Evolutionary conservation across 2,113 vertebrate genomes (phyloP), one percentile per base, ranked within the genome.

Genomic region (Perccottus glenii): DNA sequence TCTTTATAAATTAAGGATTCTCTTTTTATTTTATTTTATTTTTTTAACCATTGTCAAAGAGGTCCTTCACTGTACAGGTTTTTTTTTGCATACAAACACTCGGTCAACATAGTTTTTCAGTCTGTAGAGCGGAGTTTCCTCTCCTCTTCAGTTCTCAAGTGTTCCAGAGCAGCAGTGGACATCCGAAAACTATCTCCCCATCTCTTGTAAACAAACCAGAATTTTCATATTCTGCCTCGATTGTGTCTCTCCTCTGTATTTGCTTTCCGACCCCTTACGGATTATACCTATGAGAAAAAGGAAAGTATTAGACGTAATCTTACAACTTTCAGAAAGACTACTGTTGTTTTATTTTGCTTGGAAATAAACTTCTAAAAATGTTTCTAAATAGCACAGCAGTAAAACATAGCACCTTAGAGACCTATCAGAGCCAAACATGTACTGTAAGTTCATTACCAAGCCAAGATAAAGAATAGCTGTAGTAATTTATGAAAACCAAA

Each of bases 181-280:
- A 89, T 94, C n/a, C 91, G 89, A 89, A 91, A 91, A 93, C 93
- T 91, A 92, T 93, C 93, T 87, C 84, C 19, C 93, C 92, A 94
- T 96, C 93, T 94, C 82, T 91, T 98, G 96, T 98, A 98, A 99
- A 99, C 96, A 98, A 94, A 94, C 94, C 95, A 94, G 93, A 94
- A 94, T 92, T 89, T 82, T 59, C 19, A 62, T n/a, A 80, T 84
- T 90, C 87, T 87, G 88, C 87, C 86, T 91, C 66, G 90, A 92
- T 91, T 92, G 87, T 89, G 89, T 90, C 74, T 83, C 65, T 60
- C 43, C 70, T 55, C 46, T 79, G 47, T 6, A 56, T 15, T 66
- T n/a, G 52, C 57, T 42, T 75, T 62, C 70, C 59, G 60, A 77
- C 68, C 75, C 60, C 83, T 81, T 64, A 61, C 65, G 64, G 77